Evolutionary conservation across 2,888 invertebrate genomes (phyloP), one percentile per base, ranked within the genome.

Genomic region (Lottia scabra): DNA sequence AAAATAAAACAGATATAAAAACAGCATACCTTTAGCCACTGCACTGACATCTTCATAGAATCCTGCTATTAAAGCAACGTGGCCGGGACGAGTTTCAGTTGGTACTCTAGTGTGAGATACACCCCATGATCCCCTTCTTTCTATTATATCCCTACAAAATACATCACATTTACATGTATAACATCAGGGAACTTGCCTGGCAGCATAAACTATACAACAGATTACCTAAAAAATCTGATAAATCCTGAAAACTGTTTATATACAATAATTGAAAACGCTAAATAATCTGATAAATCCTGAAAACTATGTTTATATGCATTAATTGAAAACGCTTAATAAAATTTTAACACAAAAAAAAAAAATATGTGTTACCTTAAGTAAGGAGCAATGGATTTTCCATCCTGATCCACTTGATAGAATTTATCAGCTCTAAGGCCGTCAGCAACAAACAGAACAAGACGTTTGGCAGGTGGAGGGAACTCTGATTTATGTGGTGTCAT

Each of bases 11-110:
- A 38, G 38, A 6, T n/a, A n/a, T n/a, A n/a, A n/a, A n/a, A n/a
- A n/a, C n/a, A n/a, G n/a, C n/a, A n/a, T 77, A 89, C 91, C 91
- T 84, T 89, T 95, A 27, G 96, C 94, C 66, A 99, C 93, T 16
- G 99, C 98, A 82, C 97, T 97, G 15, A 99, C 98, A 90, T 99
- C 99, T 91, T 99, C 99, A 90, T 98, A 98, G 78, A 99, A 94
- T 13, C 98, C 98, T 70, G 97, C 98, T 81, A 97, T 94, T 3
- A 99, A 91, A 1, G 99, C 99, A 10, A 99, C 96, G 91, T 99
- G 98, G 0, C 99, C 99, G 0, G 99, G 99, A 16, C 99, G 92
- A 0, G 98, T 97, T 91, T 99, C 99, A 3, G 99, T 99, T 0
- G 99, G 99, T 23, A 99, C 96, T 85, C 95, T 92, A 0, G 97